Evolutionary conservation across 2,888 invertebrate genomes (phyloP).

Genomic region (Erynnis tages): DNA sequence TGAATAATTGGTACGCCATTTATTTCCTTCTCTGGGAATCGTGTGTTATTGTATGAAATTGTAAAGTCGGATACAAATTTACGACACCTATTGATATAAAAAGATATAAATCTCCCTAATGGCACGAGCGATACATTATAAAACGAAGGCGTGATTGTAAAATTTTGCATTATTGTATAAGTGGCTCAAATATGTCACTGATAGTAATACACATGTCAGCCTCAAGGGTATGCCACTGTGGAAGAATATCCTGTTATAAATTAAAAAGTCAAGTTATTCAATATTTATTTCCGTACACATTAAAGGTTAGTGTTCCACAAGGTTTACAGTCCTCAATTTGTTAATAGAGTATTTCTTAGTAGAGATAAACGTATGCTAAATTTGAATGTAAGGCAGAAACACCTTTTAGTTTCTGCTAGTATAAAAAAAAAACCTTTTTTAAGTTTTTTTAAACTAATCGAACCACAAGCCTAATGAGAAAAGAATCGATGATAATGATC

Average conservation of each 20-base stretch:
- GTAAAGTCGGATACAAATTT: conserved; percentile 67
- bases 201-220: conserved; percentile 31
- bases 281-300: background rate
- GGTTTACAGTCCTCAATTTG: background rate
- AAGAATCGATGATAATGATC: conserved; percentile 26
- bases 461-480: conserved; percentile 27
- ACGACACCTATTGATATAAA: conserved; percentile 57
- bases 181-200: conserved; percentile 53
- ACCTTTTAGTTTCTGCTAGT: conserved; percentile 15
- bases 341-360: too few relatives aligned
- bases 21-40: conserved; percentile 66
- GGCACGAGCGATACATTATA: conserved; percentile 59
- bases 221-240: conserved; percentile 34
- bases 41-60: conserved; percentile 55
- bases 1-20: conserved; percentile 70
- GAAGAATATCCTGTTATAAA: conserved; percentile 33
- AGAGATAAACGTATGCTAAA: conserved; percentile 4
- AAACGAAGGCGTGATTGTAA: conserved; percentile 60
- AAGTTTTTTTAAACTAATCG: conserved; percentile 24
- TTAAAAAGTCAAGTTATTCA: conserved; percentile 11
- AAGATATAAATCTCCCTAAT: conserved; percentile 71
- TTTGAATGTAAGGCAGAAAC: background rate
- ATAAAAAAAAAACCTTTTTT: conserved; percentile 11
- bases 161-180: conserved; percentile 49
- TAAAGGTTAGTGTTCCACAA: background rate